These are phyloP conservation scores for Bambusicola thoracicus DNA, from an alignment of 2,113 vertebrate genomes.

Conservation along the genomic window DNA sequence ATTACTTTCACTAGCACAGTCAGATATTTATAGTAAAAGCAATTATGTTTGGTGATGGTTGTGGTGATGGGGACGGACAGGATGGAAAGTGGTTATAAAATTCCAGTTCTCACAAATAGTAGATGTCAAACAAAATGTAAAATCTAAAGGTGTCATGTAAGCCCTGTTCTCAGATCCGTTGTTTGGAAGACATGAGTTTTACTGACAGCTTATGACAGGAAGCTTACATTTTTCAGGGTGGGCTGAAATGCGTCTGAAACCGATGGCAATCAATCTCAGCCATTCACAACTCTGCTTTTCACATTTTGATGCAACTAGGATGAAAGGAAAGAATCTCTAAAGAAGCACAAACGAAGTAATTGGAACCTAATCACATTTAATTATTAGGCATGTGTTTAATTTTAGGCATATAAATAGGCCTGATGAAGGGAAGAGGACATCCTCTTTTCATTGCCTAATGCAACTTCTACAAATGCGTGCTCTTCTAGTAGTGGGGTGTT, in stretches of 20 bases:
- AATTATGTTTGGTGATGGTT: slow-evolving; percentile 50
- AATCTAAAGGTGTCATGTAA: slow-evolving; percentile 40
- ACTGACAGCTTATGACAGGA: slow-evolving; percentile 36
- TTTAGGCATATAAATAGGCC: slow-evolving; percentile 53
- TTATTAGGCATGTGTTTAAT: slow-evolving; percentile 61
- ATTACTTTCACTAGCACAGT: slow-evolving; percentile 27
- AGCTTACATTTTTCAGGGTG: slow-evolving; percentile 26
- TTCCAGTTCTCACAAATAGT: slow-evolving; percentile 27
- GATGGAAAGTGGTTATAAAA: slow-evolving; percentile 37
- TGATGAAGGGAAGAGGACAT: slow-evolving; percentile 46
- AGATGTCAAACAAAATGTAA: slow-evolving; percentile 62
- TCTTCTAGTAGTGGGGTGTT: slow-evolving; percentile 10
- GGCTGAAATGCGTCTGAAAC: slow-evolving; percentile 43
- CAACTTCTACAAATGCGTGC: not conserved
- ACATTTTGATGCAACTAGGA: not conserved
- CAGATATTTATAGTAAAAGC: slow-evolving; percentile 60
- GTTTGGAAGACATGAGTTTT: slow-evolving; percentile 31
- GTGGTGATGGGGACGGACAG: slow-evolving; percentile 39
- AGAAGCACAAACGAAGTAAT: slow-evolving; percentile 42
- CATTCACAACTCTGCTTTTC: slow-evolving; percentile 31
- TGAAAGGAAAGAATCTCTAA: slow-evolving; percentile 1
- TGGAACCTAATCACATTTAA: slow-evolving; percentile 50
- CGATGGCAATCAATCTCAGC: slow-evolving; percentile 28
- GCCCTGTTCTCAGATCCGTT: slow-evolving; percentile 35
- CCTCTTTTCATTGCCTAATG: slow-evolving; percentile 40